These are phyloP conservation scores for Chrysoperla carnea DNA, from an alignment of 1,140 invertebrate species.

Conservation along the genomic window DNA sequence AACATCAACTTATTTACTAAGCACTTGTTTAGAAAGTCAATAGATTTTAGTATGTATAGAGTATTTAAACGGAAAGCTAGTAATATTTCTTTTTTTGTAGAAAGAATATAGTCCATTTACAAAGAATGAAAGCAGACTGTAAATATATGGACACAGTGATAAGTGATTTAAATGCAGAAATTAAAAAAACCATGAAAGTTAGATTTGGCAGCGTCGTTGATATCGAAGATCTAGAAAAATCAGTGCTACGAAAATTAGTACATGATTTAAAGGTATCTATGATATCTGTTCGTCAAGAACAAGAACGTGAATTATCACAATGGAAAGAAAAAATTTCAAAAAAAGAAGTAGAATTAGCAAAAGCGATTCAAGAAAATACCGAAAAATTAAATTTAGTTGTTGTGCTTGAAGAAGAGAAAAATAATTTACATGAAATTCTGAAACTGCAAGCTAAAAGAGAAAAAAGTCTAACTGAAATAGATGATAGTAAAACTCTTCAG, in stretches of 20 bases:
- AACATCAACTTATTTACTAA: too few relatives aligned
- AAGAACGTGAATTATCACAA: constrained; percentile 20
- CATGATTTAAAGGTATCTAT: constrained; percentile 29
- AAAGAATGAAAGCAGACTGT: constrained; percentile 32
- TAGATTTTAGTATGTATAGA: background rate
- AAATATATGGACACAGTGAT: constrained; percentile 33
- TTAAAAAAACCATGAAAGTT: constrained; percentile 29
- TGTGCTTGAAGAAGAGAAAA: constrained; percentile 33
- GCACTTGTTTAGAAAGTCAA: too few relatives aligned
- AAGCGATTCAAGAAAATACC: constrained; percentile 30
- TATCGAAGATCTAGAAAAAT: constrained; percentile 33
- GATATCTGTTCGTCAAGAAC: constrained; percentile 23
- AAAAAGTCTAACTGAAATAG: constrained; percentile 14
- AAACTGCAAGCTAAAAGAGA: constrained; percentile 21
- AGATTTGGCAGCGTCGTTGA: constrained; percentile 37
- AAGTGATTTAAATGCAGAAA: constrained; percentile 25
- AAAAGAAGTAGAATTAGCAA: constrained; percentile 22
- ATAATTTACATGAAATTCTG: constrained; percentile 23
- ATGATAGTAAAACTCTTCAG: constrained; percentile 13
- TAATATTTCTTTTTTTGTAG: constrained; percentile 7
- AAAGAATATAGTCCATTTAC: constrained; percentile 29
- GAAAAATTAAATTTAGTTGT: constrained; percentile 34
- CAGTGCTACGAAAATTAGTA: constrained; percentile 30
- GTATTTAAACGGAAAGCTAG: too few relatives aligned
- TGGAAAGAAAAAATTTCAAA: constrained; percentile 14